These are phyloP conservation scores for Macrochelys suwanniensis DNA, from an alignment of 2,797 vertebrate species.

Conservation along the genomic window DNA sequence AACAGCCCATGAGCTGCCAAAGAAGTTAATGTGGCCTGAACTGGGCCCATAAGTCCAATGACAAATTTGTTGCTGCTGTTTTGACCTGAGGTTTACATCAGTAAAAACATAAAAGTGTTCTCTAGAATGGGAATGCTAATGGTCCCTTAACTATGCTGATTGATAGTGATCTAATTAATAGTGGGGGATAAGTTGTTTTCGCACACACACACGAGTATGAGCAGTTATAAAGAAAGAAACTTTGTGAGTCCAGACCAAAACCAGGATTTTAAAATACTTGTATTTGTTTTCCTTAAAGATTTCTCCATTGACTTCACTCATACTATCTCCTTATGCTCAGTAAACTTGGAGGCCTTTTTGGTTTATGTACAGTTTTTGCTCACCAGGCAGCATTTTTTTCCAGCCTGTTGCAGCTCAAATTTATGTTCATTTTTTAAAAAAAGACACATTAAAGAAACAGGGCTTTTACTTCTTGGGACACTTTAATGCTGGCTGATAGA, in stretches of 20 bases:
- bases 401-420: constrained; percentile 3
- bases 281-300: not conserved
- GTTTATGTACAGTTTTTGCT: constrained; percentile 15
- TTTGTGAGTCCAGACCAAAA: not conserved
- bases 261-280: not conserved
- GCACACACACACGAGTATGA: not conserved
- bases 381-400: constrained; percentile 26
- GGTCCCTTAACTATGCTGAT: not conserved
- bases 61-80: not conserved
- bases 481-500: not conserved
- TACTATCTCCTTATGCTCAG: not conserved
- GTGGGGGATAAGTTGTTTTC: not conserved
- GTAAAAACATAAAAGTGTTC: not conserved
- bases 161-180: not conserved
- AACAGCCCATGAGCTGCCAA: not conserved
- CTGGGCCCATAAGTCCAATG: not conserved
- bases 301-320: not conserved
- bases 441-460: not conserved
- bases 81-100: not conserved
- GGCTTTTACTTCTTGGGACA: not conserved
- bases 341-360: not conserved
- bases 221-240: not conserved
- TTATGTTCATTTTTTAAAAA: not conserved
- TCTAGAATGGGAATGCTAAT: not conserved
- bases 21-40: not conserved